Base-by-base conservation (phyloP, 2,797 vertebrate species). In the Fistularia commersonii region DNA sequence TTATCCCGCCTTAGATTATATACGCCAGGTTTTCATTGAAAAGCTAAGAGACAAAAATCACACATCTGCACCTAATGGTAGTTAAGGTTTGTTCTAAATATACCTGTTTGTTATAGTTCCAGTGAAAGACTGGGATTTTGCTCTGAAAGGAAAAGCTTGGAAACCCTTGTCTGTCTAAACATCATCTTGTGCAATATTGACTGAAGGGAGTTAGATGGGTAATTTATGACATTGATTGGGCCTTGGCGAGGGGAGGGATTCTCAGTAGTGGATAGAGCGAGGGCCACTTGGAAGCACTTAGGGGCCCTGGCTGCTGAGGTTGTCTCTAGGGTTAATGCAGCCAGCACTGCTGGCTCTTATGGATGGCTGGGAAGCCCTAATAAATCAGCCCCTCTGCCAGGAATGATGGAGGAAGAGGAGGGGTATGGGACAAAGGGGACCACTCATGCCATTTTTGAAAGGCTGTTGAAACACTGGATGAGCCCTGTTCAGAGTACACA, bases 251-350 rank as follows among this genome's bases (percentile, higher is more conserved):
- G 64, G 63, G 54, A 62, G 60, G 55, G 65, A 42, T 80, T 74
- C 68, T 75, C 69, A 48, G 53, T 41, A 44, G 54, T 51, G 46
- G 46, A 56, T 65, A 68, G 77, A 72, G 71, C 13, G 65, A 81
- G 80, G 83, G 77, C 84, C 75, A 79, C 83, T 87, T 76, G 77
- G 77, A 85, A 87, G 80, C 85, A 87, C 87, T 90, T 86, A 87
- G 81, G 80, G 81, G 81, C 82, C 74, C 64, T 39, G 60, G 71
- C 73, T 74, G 72, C 77, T 47, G 48, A 75, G 84, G 76, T 77
- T 84, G 85, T 85, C 87, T 85, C 73, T 75, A 72, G 81, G 88
- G 85, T 88, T 90, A 88, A 89, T 88, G 86, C 81, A 87, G 82
- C 79, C 67, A 64, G 76, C 52, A 73, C 75, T 74, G 77, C 74